Evolutionary conservation across 1,140 invertebrate genomes (phyloP).

Genomic region (Amphibalanus amphitrite): DNA sequence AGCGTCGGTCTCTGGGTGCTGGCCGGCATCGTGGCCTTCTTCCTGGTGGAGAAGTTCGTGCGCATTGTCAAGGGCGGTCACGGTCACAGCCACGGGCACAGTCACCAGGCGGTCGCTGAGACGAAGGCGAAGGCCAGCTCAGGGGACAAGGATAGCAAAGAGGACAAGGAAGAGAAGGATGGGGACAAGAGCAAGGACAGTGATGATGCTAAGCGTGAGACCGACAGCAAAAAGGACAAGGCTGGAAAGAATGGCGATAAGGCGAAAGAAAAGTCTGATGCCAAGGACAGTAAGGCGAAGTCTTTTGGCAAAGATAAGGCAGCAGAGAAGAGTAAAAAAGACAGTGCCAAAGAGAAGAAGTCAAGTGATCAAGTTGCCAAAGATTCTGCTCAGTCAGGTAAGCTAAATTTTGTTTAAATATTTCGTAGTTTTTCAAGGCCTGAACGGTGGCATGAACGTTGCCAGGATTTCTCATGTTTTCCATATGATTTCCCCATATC

Average conservation of each 20-base stretch:
- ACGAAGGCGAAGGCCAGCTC: constrained; percentile 27
- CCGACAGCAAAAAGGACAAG: no score
- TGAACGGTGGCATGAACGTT: no score
- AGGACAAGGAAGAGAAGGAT: constrained; percentile 27
- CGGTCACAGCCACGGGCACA: constrained; percentile 38
- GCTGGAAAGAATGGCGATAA: no score
- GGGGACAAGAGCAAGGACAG: constrained; percentile 25
- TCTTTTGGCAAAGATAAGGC: background rate
- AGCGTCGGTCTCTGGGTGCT: constrained; percentile 77
- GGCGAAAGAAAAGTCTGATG: constrained; percentile 3
- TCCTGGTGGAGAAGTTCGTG: constrained; percentile 84
- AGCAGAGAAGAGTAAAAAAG: no score
- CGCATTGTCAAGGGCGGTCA: constrained; percentile 68
- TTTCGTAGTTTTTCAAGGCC: no score
- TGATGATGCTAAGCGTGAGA: no score
- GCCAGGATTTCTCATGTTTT: no score
- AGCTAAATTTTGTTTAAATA: background rate
- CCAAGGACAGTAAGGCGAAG: constrained; percentile 8
- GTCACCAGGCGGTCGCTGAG: constrained; percentile 27
- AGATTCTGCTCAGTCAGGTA: no score
- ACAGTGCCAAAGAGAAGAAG: no score
- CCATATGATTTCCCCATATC: no score
- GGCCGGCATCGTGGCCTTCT: constrained; percentile 74
- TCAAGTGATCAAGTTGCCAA: no score
- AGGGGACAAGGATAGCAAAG: constrained; percentile 21